Base-by-base conservation (phyloP, 2,888 invertebrate species). In the Idaea dimidiata region DNA sequence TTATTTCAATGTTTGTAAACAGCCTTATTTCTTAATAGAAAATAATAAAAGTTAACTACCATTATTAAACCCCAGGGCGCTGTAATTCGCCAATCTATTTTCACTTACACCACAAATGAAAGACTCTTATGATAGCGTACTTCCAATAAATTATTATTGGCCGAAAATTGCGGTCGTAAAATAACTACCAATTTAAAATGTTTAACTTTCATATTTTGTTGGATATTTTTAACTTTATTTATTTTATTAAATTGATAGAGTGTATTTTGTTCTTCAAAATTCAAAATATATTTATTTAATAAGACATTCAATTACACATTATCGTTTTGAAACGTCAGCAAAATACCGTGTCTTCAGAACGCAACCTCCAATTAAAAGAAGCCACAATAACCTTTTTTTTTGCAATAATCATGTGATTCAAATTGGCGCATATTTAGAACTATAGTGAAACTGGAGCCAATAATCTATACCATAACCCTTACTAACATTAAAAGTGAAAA, bases 11-110 rank as follows among this genome's bases (percentile, higher is more conserved):
- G 43, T 43, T 43, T 43, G 43, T 43, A 14, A 4, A 43, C 10
- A 43, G 43, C 43, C 43, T 43, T 43, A 43, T 43, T 43, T 1
- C 43, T 10, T 43, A 43, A 43, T 43, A 33, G 60, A 62, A 60
- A 60, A 62, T 65, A 65, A 62, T 62, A 59, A 59, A 59, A 60
- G 60, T 62, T 64, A 61, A 65, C 57, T 56, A 54, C 60, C 33
- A 54, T 43, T 43, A 62, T 56, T 58, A 60, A 54, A 53, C 62
- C 54, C 65, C 17, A 57, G 60, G 62, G 62, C 62, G 33, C 54
- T 56, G 60, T 62, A 54, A 59, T 59, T 14, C 57, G 43, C 43
- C 43, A 43, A 43, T 43, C 43, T 43, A 43, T 43, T 43, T 43
- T 43, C 43, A 43, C 43, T 43, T 43, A 43, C 7, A 43, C 43